Evolutionary conservation across 1,140 invertebrate species (phyloP).

Genomic region (Cotesia vestalis): DNA sequence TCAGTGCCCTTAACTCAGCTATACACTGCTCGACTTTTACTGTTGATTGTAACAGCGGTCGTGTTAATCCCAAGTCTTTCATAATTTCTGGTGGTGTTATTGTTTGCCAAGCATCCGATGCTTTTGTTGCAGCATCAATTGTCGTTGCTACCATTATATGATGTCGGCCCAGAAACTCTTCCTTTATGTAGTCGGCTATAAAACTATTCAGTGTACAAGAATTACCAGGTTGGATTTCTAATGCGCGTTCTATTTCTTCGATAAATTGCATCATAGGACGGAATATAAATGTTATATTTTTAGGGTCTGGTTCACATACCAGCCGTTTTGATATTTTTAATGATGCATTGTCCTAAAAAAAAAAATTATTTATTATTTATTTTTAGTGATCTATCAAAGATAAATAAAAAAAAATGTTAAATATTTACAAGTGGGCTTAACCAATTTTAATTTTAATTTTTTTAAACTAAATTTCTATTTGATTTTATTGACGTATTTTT

Average conservation of each 20-base stretch:
- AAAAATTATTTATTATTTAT: too few relatives aligned
- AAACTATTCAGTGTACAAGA: constrained; percentile 78
- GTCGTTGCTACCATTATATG: constrained; percentile 70
- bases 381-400: too few relatives aligned
- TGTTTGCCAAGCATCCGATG: constrained; percentile 77
- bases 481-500: too few relatives aligned
- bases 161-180: constrained; percentile 73
- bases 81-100: constrained; percentile 75
- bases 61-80: constrained; percentile 69
- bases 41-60: constrained; percentile 77
- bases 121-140: constrained; percentile 76
- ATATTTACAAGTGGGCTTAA: too few relatives aligned
- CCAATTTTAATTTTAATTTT: too few relatives aligned
- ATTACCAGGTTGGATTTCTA: constrained; percentile 72
- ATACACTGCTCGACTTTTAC: constrained; percentile 78
- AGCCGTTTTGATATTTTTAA: constrained; percentile 65
- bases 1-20: constrained; percentile 74
- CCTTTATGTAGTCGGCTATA: constrained; percentile 79
- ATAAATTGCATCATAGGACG: constrained; percentile 79
- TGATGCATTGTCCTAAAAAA: constrained; percentile 46
- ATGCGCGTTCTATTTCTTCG: constrained; percentile 77
- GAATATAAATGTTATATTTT: constrained; percentile 81
- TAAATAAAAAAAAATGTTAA: too few relatives aligned
- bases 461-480: too few relatives aligned
- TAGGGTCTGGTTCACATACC: constrained; percentile 77